Base-by-base conservation (phyloP, 2,888 invertebrate genomes). In the Lottia gigantea region DNA sequence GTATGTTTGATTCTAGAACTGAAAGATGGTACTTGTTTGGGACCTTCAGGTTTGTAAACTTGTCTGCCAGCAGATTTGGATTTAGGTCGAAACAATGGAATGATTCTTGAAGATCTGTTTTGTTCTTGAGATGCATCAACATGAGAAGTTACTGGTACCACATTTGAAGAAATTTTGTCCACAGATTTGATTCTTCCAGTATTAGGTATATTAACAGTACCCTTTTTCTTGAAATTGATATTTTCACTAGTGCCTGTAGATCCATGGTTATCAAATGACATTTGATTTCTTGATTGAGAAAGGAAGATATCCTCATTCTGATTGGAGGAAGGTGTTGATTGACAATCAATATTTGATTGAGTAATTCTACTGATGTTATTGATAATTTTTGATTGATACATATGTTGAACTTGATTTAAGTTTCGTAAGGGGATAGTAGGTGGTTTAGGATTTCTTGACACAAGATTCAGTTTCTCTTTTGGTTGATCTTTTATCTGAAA, bases 401-500 rank as follows among this genome's bases (percentile, higher is more conserved):
- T 40, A n/a, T 71, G 68, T 55, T 62, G 66, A n/a, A 70, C 19
- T 16, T 65, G 49, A 31, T 63, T 68, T 19, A 62, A 66, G 31
- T 40, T 66, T 46, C 71, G 49, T 19, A 71, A 11, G 15, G 73
- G 73, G 49, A 46, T 68, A 15, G 26, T 25, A 12, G 46, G 19
- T 25, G 46, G 62, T 25, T 49, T 65, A 11, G 66, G 62, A 31
- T 70, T 68, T 46, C 62, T 74, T 14, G 64, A 61, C 14, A 45
- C 26, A 8, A 73, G 63, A 68, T 73, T 73, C 12, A 63, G 55
- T 0, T 49, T 63, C 11, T 40, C 40, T 40, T 40, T 40, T 8
- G 11, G 8, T 40, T 40, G 40, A 40, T 40, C 40, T 40, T 40
- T 40, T 40, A 40, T 40, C 40, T 40, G 40, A 40, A 40, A 40